Base-by-base conservation (phyloP, 2,113 vertebrate genomes). In the Odocoileus virginianus region DNA sequence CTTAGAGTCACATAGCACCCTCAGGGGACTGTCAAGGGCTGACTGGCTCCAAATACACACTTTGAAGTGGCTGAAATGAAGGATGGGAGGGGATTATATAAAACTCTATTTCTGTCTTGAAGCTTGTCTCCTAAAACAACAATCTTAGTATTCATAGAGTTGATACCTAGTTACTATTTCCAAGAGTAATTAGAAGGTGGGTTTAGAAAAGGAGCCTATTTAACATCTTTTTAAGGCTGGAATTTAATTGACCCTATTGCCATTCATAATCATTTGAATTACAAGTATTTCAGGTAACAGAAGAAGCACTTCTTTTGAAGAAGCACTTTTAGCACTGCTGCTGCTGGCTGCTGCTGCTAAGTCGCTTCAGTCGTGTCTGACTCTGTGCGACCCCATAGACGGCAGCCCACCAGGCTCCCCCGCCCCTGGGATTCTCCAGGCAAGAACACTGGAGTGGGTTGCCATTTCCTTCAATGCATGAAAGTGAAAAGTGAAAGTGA, bases 91-190 rank as follows among this genome's bases (percentile, higher is more conserved):
- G 7, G 3, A 30, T 87, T 89, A 83, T 54, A 40, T 76, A 74
- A 91, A 85, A 81, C 55, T 43, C 74, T 95, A 91, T 87, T 96
- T 97, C 85, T 84, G 54, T 83, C 83, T 93, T 78, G 67, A 91
- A 55, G 54, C 27, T 52, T 91, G n/a, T 95, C 71, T 61, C 33
- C 45, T 60, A 86, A 96, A 64, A 90, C 17, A 91, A 89, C 52
- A 93, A 60, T 89, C 61, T 88, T 82, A 78, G 52, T 88, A 95
- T 93, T 97, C 89, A 82, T 91, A 96, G 55, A 87, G 21, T 43
- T 71, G 50, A 89, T 74, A 52, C 10, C 67, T 83, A 36, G n/a
- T 91, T 95, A 67, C 85, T 96, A 87, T 96, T 94, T 94, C 52
- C 14, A 19, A 78, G 10, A 78, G 10, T 40, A 93, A 91, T 95